Evolutionary conservation across 1,140 invertebrate genomes (phyloP).

Genomic region (Polypedilum vanderplanki): DNA sequence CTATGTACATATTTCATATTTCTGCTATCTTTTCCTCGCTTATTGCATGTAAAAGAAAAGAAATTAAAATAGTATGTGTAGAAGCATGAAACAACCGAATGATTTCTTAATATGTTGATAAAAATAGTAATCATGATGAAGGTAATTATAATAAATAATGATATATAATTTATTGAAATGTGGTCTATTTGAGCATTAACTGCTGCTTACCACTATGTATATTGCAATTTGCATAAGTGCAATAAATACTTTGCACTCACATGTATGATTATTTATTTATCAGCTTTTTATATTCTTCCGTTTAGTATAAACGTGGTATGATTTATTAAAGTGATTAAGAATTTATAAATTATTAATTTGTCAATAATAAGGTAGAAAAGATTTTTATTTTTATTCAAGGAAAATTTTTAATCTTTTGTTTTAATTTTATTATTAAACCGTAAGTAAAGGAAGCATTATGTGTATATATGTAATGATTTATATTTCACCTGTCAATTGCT

Average conservation of each 20-base stretch:
- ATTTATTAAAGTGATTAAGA: too few species aligned
- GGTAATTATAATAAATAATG: slow-evolving; percentile 20
- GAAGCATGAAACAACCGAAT: too few species aligned
- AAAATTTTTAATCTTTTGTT: not conserved
- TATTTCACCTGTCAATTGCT: not conserved
- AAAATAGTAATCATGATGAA: not conserved
- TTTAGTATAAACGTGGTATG: not conserved
- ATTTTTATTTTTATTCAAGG: not conserved
- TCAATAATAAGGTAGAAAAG: not conserved
- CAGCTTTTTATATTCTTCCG: not conserved
- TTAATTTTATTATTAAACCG: not conserved
- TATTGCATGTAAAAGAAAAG: too few species aligned
- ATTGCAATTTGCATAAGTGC: slow-evolving; percentile 1
- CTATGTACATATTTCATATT: not conserved
- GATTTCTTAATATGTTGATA: not conserved
- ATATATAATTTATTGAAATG: slow-evolving; percentile 15
- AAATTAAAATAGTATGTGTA: too few species aligned
- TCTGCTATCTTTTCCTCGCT: too few species aligned
- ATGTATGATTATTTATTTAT: too few species aligned
- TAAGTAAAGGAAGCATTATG: not conserved
- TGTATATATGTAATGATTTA: not conserved
- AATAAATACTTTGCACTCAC: too few species aligned
- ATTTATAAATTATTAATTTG: too few species aligned
- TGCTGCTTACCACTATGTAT: not conserved
- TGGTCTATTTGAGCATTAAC: slow-evolving; percentile 15